Evolutionary conservation across 2,113 vertebrate genomes (phyloP), one percentile per base, ranked within the genome.

Genomic region (Gorsachius goisagi): DNA sequence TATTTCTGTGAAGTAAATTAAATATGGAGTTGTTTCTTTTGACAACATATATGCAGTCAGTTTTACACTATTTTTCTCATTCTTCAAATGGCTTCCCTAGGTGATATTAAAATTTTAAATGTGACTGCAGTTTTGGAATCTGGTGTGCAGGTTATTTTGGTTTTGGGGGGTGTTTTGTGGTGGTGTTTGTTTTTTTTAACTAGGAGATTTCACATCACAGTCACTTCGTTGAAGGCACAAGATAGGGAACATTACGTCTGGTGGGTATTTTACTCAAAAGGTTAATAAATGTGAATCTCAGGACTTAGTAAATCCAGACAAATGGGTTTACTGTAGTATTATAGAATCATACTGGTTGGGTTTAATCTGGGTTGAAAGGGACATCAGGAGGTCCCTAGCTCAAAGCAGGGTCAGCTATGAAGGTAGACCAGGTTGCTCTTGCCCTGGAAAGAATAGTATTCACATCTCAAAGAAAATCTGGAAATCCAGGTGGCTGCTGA

Each of bases 151-250:
- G 15, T 52, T 27, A n/a, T 52, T 1, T 17, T 44, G 41, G 11
- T 62, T 13, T 9, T 4, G 12, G 3, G 6, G 5, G 0, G 2
- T 39, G 1, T 6, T 8, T 37, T 59, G 4, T 7, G 30, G 10
- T 7, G 3, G 9, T 18, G 49, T 33, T 20, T 1, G 8, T 6
- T 12, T 52, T 69, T 63, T 71, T 52, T 32, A 37, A 35, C 9
- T 50, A 39, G 2, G 9, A 80, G 4, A 28, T 66, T 83, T 77
- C 21, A 22, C 37, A 53, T 1, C 17, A 11, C 6, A 62, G 13
- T n/a, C 2, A 3, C 4, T 76, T 83, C 7, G 17, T 80, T 49
- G 45, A 80, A 47, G n/a, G 32, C 11, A 77, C 6, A 41, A 69
- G 24, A 78, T 35, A 14, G n/a, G 16, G 35, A 52, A 18, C 2